Evolutionary conservation across 1,140 invertebrate species (phyloP), one percentile per base, ranked within the genome.

Genomic region (Trypoxylus dichotomus): DNA sequence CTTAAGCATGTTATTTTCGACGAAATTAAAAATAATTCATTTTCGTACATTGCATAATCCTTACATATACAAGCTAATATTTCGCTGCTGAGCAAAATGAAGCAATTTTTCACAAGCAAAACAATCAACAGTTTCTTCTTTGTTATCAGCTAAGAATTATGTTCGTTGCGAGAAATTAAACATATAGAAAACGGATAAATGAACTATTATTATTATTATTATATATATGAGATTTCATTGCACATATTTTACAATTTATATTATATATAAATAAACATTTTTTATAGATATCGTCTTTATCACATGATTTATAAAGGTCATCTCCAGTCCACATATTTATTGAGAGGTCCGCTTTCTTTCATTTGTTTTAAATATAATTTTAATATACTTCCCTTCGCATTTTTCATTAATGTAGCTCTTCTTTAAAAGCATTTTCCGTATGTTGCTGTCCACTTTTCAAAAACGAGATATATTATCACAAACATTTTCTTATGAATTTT

Each of bases 271-370:
- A 81, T 80, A 78, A 78, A 80, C 68, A 79, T 32, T 54, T 80
- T 76, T 79, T 80, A 81, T 75, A 80, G 81, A 82, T 82, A 82
- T 82, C 76, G 81, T 82, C 77, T 76, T 68, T 82, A 82, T 82
- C 81, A 82, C 81, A 82, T 81, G 79, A 76, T 82, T 81, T 68
- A 68, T 25, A 68, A 68, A 68, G 60, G 27, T 68, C 60, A 68
- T 68, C 60, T 76, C 72, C 77, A 80, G 78, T 79, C 76, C 63
- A 80, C 54, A 71, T 63, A 37, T 63, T 76, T 68, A 25, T 37
- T 71, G n/a, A 68, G 60, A 68, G 21, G 60, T 68, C 60, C 27
- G 24, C 11, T 68, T 68, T 29, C 8, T 68, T 68, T 68, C 11
- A 68, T 21, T 54, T 27, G 11, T 68, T 68, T 54, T 29, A 54